Base-by-base conservation (phyloP, 92 coral and sea anemone genomes). In the Isaurus tuberculatus region DNA sequence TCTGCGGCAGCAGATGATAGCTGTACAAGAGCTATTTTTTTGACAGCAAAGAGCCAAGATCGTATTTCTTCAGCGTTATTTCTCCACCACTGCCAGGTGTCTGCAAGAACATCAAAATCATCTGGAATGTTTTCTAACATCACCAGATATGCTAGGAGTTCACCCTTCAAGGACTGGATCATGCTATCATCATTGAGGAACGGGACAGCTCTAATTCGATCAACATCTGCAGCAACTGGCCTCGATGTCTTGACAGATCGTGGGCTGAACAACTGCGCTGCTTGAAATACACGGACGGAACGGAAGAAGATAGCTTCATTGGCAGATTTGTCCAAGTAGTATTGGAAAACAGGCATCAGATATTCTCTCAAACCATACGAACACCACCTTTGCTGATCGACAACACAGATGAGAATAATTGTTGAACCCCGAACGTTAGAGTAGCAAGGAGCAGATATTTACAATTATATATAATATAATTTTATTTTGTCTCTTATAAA, bases 221-320 rank as follows among this genome's bases (percentile, higher is more conserved):
- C 80, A 48, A 48, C 80, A 73, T 58, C 79, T 58, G 20, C 28
- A 73, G 60, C 64, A 8, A 51, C 57, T 10, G 57, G 60, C 8
- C 28, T 51, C 27, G 83, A 78, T 48, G 40, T 55, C 9, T 48
- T 55, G 71, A 53, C 83, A 27, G 27, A 23, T 53, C 23, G 72
- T 20, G 71, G 83, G 13, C 26, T 78, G 72, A 78, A 78, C 29
- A 78, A 42, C 36, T 78, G 71, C 14, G 83, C 83, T 33, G 70
- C 83, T 23, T 61, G 46, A 40, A 83, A 83, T 46, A 49, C 68
- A 20, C 70, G 48, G 60, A 69, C 70, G 32, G 86, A 23, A 42
- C 46, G 86, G 86, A 79, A 83, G 86, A 69, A 69, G 28, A 83
- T 63, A 60, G 55, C 66, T 37, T 81, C 85, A 81, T 40, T 81